Conservation (phyloP, 2,113 vertebrate species). For the Rhineura floridana region DNA sequence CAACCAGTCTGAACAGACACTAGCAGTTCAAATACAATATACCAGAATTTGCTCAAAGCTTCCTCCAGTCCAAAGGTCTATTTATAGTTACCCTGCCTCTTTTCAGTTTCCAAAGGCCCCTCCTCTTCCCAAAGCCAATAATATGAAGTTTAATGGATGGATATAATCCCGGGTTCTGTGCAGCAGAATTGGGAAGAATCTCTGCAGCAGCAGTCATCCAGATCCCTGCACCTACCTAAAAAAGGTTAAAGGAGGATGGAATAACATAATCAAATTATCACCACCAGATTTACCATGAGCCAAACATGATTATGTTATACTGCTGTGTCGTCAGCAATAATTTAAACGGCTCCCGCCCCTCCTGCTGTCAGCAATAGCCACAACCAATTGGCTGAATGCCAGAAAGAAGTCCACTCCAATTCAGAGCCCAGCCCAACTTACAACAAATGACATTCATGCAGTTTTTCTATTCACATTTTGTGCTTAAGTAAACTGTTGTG, state of each 20-base stretch:
- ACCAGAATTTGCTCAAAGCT: constrained; percentile 63
- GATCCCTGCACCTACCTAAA: not conserved
- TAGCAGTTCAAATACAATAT: constrained; percentile 54
- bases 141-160: constrained; percentile 58
- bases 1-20: constrained; percentile 50
- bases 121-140: constrained; percentile 50
- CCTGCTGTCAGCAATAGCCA: not conserved
- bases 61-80: constrained; percentile 61
- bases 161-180: constrained; percentile 38
- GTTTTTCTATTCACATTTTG: not conserved
- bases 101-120: constrained; percentile 55
- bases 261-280: not conserved
- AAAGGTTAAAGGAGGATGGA: not conserved
- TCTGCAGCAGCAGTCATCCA: constrained; percentile 32
- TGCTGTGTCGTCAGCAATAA: not conserved
- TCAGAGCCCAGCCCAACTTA: constrained; percentile 32
- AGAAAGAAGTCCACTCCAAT: constrained; percentile 21
- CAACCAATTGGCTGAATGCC: constrained; percentile 1
- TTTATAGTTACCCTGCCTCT: constrained; percentile 62
- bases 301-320: not conserved
- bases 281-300: not conserved
- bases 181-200: constrained; percentile 12
- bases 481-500: not conserved
- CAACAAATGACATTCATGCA: constrained; percentile 52
- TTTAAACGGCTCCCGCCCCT: not conserved